These are phyloP conservation scores for Cynoglossus semilaevis DNA, from an alignment of 2,113 vertebrate species.

Conservation along the genomic window DNA sequence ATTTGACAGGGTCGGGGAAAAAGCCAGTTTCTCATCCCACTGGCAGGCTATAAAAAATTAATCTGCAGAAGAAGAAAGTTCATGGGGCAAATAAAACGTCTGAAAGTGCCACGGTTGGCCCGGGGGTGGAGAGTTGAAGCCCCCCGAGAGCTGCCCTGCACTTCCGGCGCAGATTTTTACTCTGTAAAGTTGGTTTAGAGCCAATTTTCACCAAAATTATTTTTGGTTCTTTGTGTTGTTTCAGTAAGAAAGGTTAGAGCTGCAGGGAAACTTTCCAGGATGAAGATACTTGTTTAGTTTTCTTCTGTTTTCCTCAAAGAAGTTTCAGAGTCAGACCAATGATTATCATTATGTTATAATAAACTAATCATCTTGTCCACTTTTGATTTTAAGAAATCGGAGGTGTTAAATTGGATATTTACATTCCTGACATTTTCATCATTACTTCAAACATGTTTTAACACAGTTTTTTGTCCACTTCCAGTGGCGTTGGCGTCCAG, in stretches of 20 bases:
- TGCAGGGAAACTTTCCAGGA: slow-evolving; percentile 2
- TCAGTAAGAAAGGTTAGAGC: slow-evolving; percentile 3
- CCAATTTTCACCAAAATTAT: background rate
- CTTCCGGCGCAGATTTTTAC: background rate
- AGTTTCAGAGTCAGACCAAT: no score
- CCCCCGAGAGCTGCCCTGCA: background rate
- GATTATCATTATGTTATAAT: background rate
- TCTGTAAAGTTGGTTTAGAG: slow-evolving; percentile 12
- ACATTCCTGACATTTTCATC: background rate
- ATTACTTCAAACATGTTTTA: background rate
- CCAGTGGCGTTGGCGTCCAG: slow-evolving; percentile 83
- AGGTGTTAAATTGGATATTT: no score
- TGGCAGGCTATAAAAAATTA: no score
- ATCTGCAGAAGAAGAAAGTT: no score
- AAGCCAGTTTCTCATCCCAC: no score
- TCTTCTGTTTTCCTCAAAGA: background rate
- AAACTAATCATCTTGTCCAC: no score
- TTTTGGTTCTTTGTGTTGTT: slow-evolving; percentile 3
- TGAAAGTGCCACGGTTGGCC: no score
- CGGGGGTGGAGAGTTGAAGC: background rate
- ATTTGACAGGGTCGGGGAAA: no score
- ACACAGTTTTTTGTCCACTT: background rate
- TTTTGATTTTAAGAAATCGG: no score
- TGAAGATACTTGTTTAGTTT: background rate
- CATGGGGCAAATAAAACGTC: no score